A percentile compares a stretch with the other conserved stretches of the same genome.
These are phyloP conservation scores for Adrianichthys oophorus DNA, from an alignment of 2,797 vertebrate species.

Conservation along the genomic window DNA sequence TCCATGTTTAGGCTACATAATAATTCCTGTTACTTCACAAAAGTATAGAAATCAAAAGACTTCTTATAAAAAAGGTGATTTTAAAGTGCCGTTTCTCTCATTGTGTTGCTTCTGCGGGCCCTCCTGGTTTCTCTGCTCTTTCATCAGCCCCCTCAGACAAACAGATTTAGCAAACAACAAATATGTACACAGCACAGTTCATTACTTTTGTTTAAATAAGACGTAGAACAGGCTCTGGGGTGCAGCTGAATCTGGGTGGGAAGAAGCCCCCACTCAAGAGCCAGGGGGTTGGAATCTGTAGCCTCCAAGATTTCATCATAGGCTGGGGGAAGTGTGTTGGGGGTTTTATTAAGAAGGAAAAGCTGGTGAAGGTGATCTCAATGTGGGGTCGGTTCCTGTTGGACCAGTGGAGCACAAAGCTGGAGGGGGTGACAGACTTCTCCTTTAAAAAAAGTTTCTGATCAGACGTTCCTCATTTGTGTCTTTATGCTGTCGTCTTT, in stretches of 20 bases:
- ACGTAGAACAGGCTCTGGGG: slow-evolving; percentile 49
- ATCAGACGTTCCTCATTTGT: slow-evolving; percentile 19
- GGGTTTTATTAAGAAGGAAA: slow-evolving; percentile 35
- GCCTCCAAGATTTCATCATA: slow-evolving; percentile 10
- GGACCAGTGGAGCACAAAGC: slow-evolving; percentile 32
- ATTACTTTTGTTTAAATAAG: slow-evolving; percentile 34
- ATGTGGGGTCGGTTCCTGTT: slow-evolving; percentile 53
- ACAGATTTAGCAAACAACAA: slow-evolving; percentile 51
- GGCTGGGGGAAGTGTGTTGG: too few relatives aligned
- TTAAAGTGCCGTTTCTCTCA: background rate
- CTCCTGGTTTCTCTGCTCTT: background rate
- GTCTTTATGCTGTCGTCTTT: background rate
- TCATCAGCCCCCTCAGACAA: slow-evolving; percentile 13
- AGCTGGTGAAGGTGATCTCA: slow-evolving; percentile 16
- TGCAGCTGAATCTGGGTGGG: slow-evolving; percentile 27
- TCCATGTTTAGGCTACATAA: too few relatives aligned
- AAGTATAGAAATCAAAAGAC: too few relatives aligned
- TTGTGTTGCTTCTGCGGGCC: background rate
- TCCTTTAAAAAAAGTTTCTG: slow-evolving; percentile 12
- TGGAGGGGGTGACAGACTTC: slow-evolving; percentile 5
- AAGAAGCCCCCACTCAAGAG: slow-evolving; percentile 5
- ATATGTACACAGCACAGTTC: slow-evolving; percentile 26
- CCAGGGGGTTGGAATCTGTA: slow-evolving; percentile 32
- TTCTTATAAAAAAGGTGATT: too few relatives aligned
- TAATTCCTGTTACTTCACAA: too few relatives aligned